Evolutionary conservation across 2,797 vertebrate genomes (phyloP).

Genomic region (Mormyrops boulengeri): DNA sequence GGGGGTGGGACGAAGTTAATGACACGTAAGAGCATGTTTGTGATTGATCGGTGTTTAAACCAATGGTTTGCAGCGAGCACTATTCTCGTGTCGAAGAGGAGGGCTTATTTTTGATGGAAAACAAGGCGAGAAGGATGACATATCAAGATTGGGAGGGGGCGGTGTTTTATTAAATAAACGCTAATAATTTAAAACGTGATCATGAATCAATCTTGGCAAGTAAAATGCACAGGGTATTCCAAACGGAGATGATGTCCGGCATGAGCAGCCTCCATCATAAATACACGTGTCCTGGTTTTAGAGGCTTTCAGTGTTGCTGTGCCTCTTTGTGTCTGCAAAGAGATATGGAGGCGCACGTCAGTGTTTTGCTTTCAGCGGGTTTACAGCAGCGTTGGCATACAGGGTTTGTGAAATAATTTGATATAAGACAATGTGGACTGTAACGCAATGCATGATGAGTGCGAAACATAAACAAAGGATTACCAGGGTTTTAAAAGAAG

Average conservation of each 20-base stretch:
- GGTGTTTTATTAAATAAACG: constrained; percentile 11
- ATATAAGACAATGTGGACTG: not conserved
- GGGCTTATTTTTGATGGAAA: constrained; percentile 47
- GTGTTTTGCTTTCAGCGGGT: constrained; percentile 9
- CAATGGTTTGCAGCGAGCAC: constrained; percentile 32
- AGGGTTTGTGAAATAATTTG: not conserved
- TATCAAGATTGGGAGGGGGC: constrained; percentile 36
- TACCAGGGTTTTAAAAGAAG: not conserved
- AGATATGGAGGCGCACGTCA: not conserved
- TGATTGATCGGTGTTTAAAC: constrained; percentile 45
- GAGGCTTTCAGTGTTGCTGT: not conserved
- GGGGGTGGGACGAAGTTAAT: not conserved
- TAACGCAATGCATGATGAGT: not conserved
- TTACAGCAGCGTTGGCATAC: not conserved
- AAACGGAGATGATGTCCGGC: not conserved
- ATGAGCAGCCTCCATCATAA: not conserved
- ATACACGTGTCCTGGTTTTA: not conserved
- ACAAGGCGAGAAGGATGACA: constrained; percentile 55
- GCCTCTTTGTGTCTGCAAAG: not conserved
- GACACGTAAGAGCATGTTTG: not conserved
- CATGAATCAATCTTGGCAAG: not conserved
- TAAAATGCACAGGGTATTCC: not conserved
- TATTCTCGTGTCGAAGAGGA: constrained; percentile 32
- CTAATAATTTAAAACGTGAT: not conserved
- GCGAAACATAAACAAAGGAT: not conserved